These are phyloP conservation scores for Ianthella basta DNA, from an alignment of 37 sponge, comb jelly and placozoan genomes.

Conservation along the genomic window DNA sequence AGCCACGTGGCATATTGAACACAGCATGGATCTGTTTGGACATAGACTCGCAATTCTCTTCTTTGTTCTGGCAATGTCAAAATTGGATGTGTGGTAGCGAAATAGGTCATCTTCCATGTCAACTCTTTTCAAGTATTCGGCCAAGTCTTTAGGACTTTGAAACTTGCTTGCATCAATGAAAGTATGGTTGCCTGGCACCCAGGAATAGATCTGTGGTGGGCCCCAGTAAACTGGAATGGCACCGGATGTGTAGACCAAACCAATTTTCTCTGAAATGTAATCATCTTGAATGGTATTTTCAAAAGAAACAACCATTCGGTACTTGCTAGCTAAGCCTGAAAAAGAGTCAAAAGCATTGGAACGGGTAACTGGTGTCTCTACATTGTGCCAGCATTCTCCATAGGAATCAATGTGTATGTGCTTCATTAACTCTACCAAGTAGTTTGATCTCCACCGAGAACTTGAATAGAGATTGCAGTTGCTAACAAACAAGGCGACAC, in stretches of 20 bases:
- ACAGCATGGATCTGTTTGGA: too few species aligned
- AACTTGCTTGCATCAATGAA: slow-evolving; percentile 14
- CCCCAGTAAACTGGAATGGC: slow-evolving; percentile 31
- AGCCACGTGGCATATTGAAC: too few species aligned
- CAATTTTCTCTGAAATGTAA: slow-evolving; percentile 6
- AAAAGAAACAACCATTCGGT: slow-evolving; percentile 11
- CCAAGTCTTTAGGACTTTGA: neutral
- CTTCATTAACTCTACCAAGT: neutral
- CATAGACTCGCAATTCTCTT: too few species aligned
- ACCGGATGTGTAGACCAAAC: neutral
- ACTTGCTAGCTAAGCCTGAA: neutral
- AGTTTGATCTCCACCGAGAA: slow-evolving; percentile 2
- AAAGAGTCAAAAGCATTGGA: too few species aligned
- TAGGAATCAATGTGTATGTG: slow-evolving; percentile 8
- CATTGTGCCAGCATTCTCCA: slow-evolving; percentile 2
- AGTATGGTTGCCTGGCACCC: slow-evolving; percentile 25
- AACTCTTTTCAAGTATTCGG: slow-evolving; percentile 12
- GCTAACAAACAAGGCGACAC: slow-evolving; percentile 12
- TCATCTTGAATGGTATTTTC: slow-evolving; percentile 20
- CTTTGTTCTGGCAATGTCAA: too few species aligned
- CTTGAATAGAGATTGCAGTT: slow-evolving; percentile 15
- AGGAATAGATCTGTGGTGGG: neutral
- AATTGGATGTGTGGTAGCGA: slow-evolving; percentile 2
- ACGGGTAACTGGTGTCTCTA: too few species aligned
- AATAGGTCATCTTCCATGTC: neutral